Conservation (phyloP, 2,797 vertebrate genomes). For the Hydrophis major region DNA sequence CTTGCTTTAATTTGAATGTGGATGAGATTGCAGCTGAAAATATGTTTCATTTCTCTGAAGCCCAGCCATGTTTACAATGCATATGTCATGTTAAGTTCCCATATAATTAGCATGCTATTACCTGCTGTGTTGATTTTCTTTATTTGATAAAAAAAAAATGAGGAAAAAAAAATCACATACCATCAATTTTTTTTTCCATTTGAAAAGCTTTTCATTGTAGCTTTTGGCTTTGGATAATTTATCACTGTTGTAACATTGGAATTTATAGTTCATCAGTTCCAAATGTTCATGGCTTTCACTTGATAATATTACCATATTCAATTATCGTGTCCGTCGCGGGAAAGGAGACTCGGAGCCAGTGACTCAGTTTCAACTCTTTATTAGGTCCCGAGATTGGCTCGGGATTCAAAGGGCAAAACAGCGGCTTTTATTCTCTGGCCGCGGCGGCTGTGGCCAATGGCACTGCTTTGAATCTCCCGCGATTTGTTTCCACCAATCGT, state of each 20-base stretch:
- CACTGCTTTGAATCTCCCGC: no score
- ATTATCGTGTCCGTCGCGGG: neutral
- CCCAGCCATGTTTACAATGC: neutral
- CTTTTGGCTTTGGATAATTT: neutral
- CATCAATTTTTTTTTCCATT: neutral
- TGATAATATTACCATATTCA: neutral
- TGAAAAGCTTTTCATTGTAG: neutral
- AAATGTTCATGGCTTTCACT: neutral
- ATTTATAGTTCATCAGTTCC: neutral
- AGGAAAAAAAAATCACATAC: neutral
- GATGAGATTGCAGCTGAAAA: neutral
- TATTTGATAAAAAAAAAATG: neutral
- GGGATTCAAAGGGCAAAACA: no score
- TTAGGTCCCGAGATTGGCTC: no score
- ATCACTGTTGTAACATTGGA: neutral
- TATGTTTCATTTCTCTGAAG: neutral
- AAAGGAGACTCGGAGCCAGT: no score
- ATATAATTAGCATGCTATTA: conserved; percentile 22
- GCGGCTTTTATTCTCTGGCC: no score
- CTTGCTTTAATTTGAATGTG: neutral
- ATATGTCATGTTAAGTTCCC: conserved; percentile 4
- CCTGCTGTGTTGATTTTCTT: conserved; percentile 24
- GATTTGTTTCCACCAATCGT: no score
- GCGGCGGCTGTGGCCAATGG: no score
- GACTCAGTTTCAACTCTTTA: no score